Evolutionary conservation across 2,113 vertebrate genomes (phyloP).

Genomic region (Sarotherodon lohbergeri): DNA sequence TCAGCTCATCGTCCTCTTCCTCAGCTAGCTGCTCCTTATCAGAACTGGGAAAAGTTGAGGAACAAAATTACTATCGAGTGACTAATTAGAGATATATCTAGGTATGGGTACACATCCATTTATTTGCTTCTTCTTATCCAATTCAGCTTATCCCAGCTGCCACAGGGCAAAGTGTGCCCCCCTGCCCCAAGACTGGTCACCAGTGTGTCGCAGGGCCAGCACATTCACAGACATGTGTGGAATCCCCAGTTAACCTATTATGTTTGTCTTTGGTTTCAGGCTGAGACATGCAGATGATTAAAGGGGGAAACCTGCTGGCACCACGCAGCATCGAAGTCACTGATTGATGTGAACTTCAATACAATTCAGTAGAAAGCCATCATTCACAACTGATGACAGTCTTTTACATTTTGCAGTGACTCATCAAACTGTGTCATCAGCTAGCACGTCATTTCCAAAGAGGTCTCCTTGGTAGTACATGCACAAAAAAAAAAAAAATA

Average conservation of each 20-base stretch:
- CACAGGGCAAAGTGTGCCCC: not conserved
- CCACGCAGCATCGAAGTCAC: not conserved
- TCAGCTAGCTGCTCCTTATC: conserved; percentile 85
- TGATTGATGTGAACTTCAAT: not conserved
- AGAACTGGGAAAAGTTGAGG: conserved; percentile 60
- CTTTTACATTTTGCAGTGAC: not conserved
- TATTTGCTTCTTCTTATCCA: not conserved
- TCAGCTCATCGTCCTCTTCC: conserved; percentile 86
- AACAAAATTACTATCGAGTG: not conserved
- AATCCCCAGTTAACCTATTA: not conserved
- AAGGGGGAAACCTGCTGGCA: not conserved
- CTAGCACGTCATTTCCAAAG: not conserved
- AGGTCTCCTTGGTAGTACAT: not conserved
- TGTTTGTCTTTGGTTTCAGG: not conserved
- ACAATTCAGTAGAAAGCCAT: not conserved
- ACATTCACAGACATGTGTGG: not conserved
- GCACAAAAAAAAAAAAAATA: not conserved
- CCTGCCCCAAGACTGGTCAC: not conserved
- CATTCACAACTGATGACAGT: not conserved
- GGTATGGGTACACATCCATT: not conserved
- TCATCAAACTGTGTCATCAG: not conserved
- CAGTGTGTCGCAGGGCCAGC: not conserved
- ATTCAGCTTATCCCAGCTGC: not conserved
- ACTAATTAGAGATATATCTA: not conserved
- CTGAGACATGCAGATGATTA: not conserved